phyloP scores from a whole-genome alignment of 2,113 vertebrate genomes.

The Cervus canadensis region DNA sequence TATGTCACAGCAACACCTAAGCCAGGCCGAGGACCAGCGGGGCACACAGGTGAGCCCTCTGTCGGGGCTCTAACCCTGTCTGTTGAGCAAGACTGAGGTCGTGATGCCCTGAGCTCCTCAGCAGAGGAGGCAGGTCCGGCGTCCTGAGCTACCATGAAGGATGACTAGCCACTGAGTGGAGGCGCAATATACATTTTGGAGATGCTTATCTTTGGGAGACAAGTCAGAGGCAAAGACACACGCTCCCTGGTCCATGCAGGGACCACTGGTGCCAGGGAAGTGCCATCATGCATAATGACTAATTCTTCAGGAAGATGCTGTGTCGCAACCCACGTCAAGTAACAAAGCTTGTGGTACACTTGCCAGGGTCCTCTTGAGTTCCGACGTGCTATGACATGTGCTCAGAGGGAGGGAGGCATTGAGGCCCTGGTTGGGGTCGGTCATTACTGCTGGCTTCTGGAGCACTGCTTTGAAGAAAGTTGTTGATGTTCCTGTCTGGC shows the following conservation, averaged over 20 bases:
- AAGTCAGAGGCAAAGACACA: background rate
- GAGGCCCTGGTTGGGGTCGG: background rate
- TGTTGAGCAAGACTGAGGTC: background rate
- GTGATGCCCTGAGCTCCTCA: background rate
- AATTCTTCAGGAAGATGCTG: background rate
- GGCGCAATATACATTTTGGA: background rate
- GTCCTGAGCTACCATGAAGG: background rate
- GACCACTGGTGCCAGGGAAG: background rate
- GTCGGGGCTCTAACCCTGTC: background rate
- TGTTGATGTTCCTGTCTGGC: background rate
- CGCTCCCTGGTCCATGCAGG: background rate
- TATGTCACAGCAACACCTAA: background rate
- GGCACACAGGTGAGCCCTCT: background rate
- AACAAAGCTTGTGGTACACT: background rate
- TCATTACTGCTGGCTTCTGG: background rate
- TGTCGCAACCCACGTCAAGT: background rate
- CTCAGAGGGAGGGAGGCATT: background rate
- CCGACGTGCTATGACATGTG: background rate
- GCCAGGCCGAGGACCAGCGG: background rate
- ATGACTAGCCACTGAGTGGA: background rate
- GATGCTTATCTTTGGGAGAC: background rate
- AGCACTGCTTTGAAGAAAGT: background rate
- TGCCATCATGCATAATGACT: background rate
- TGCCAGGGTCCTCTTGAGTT: background rate
- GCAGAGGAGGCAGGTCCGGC: background rate